These are phyloP conservation scores for Brevipalpus yothersi DNA, from an alignment of 1,140 invertebrate species.

Conservation along the genomic window DNA sequence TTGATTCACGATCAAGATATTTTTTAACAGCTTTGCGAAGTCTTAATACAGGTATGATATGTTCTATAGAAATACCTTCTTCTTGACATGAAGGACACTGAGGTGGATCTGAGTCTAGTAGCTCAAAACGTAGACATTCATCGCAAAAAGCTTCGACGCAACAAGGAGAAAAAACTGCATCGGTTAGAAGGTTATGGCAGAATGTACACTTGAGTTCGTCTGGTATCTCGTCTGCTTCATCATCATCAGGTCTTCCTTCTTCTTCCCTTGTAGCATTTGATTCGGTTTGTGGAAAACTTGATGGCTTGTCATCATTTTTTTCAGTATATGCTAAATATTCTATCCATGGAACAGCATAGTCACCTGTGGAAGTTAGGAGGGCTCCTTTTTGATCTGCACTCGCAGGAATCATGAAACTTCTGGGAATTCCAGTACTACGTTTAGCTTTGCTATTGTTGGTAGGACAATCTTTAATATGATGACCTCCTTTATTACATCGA, in stretches of 20 bases:
- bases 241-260: constrained; percentile 21
- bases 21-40: neutral
- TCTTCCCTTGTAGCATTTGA: constrained; percentile 38
- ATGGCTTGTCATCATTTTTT: constrained; percentile 38
- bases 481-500: constrained; percentile 31
- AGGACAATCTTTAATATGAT: constrained; percentile 30
- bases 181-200: constrained; percentile 72
- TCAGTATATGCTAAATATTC: constrained; percentile 44
- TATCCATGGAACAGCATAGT: constrained; percentile 67
- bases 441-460: constrained; percentile 42
- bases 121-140: constrained; percentile 67
- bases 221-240: constrained; percentile 46
- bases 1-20: neutral
- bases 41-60: constrained; percentile 43
- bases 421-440: constrained; percentile 86
- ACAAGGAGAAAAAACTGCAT: constrained; percentile 88
- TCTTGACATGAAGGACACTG: constrained; percentile 81
- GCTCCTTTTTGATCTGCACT: constrained; percentile 68
- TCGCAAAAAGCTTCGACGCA: constrained; percentile 95
- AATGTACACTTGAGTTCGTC: constrained; percentile 70
- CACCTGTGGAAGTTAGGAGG: constrained; percentile 72
- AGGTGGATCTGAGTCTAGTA: constrained; percentile 76
- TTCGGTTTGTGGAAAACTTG: too few species aligned
- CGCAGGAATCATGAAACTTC: constrained; percentile 80
- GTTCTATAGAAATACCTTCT: constrained; percentile 69